phyloP scores from a whole-genome alignment of 1,140 invertebrate genomes.

The Drosophila tropicalis region DNA sequence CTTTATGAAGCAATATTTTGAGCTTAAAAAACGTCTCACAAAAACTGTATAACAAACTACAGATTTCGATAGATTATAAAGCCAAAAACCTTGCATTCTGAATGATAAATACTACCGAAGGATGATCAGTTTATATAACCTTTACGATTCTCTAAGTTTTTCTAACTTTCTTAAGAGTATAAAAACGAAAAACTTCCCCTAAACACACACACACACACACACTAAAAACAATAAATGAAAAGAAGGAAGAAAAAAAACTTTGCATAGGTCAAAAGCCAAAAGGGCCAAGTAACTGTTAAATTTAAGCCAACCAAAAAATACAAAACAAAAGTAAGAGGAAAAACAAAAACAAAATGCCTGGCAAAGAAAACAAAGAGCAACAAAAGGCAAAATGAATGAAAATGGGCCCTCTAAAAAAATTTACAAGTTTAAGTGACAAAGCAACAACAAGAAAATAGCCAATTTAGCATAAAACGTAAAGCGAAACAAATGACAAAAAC shows the following conservation, averaged over 20 bases:
- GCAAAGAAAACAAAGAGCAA: conserved; percentile 35
- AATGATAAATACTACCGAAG: too few species aligned
- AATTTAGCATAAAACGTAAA: conserved; percentile 71
- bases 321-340: conserved; percentile 8
- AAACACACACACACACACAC: conserved; percentile 22
- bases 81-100: too few species aligned
- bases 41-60: too few species aligned
- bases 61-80: too few species aligned
- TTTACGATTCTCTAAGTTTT: neutral
- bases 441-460: conserved; percentile 74
- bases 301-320: conserved; percentile 53
- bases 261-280: conserved; percentile 28
- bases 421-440: conserved; percentile 74
- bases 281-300: conserved; percentile 61
- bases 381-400: neutral
- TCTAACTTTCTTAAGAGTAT: neutral
- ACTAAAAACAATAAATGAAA: conserved; percentile 9
- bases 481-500: conserved; percentile 31
- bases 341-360: conserved; percentile 18
- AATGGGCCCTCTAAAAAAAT: conserved; percentile 34
- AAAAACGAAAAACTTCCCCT: neutral
- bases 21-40: too few species aligned
- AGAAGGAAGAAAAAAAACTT: neutral
- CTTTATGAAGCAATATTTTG: too few species aligned
- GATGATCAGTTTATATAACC: too few species aligned